Evolutionary conservation across 2,113 vertebrate species (phyloP).

Genomic region (Xenopus laevis): DNA sequence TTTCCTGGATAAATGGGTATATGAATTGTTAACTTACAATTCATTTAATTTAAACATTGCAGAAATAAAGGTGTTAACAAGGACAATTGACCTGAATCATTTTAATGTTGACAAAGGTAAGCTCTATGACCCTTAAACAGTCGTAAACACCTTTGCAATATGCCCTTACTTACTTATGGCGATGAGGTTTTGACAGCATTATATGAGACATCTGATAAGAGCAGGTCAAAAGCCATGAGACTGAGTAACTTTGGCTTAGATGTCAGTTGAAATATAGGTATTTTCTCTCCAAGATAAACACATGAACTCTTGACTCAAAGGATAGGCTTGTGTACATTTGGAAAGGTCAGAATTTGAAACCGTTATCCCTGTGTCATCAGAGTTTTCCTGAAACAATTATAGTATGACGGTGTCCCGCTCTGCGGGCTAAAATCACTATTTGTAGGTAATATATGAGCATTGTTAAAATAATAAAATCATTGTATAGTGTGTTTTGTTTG

Average conservation of each 20-base stretch:
- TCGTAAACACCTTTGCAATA: conserved; percentile 68
- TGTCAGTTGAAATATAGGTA: conserved; percentile 50
- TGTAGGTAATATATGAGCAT: not conserved
- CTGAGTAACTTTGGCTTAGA: conserved; percentile 65
- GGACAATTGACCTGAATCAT: conserved; percentile 53
- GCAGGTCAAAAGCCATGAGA: conserved; percentile 65
- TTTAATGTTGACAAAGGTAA: conserved; percentile 64
- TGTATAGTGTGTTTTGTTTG: no score
- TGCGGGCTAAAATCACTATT: not conserved
- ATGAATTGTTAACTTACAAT: not conserved
- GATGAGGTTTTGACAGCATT: conserved; percentile 60
- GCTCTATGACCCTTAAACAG: conserved; percentile 63
- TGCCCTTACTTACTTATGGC: conserved; percentile 55
- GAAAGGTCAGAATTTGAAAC: conserved; percentile 48
- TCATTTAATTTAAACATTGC: not conserved
- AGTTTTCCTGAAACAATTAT: conserved; percentile 50
- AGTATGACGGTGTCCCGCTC: conserved; percentile 10
- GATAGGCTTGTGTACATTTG: conserved; percentile 26
- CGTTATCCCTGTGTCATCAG: conserved; percentile 49
- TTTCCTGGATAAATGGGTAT: not conserved
- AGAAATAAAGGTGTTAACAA: conserved; percentile 45
- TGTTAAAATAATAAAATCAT: not conserved
- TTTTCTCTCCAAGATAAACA: conserved; percentile 44
- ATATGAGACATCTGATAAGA: conserved; percentile 66
- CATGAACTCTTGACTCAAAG: conserved; percentile 54